Evolutionary conservation across 2,113 vertebrate genomes (phyloP).

Genomic region (Burhinus oedicnemus): DNA sequence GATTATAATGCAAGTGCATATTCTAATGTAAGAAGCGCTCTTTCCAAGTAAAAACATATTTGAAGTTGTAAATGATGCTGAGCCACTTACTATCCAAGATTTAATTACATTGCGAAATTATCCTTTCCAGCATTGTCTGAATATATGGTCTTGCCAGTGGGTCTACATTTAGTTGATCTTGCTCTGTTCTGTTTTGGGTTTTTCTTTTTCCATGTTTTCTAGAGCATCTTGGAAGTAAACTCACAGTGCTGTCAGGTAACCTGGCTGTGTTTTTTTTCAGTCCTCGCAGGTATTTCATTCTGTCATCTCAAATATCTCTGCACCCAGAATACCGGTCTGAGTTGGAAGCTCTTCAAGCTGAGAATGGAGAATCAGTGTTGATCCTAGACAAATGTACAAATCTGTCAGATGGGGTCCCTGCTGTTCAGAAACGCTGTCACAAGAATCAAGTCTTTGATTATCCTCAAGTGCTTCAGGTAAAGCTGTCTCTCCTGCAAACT

Average conservation of each 20-base stretch:
- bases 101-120: not conserved
- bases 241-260: not conserved
- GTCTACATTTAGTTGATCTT: not conserved
- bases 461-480: slow-evolving; percentile 94
- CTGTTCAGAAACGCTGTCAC: slow-evolving; percentile 86
- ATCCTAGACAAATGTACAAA: slow-evolving; percentile 93
- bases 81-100: not conserved
- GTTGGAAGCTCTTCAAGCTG: slow-evolving; percentile 88
- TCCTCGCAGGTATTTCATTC: slow-evolving; percentile 87
- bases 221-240: not conserved
- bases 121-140: not conserved
- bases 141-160: not conserved
- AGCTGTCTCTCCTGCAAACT: not conserved
- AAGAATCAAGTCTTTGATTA: slow-evolving; percentile 92
- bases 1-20: not conserved
- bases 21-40: not conserved
- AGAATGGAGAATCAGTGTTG: slow-evolving; percentile 87
- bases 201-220: not conserved
- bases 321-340: slow-evolving; percentile 91
- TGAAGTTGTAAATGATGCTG: not conserved
- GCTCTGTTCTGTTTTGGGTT: not conserved
- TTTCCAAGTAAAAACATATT: not conserved
- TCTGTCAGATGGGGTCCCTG: slow-evolving; percentile 85
- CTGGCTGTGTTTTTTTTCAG: slow-evolving; percentile 64
- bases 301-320: slow-evolving; percentile 90